Conservation (phyloP, 1,140 invertebrate species). For the Eurosta solidaginis region DNA sequence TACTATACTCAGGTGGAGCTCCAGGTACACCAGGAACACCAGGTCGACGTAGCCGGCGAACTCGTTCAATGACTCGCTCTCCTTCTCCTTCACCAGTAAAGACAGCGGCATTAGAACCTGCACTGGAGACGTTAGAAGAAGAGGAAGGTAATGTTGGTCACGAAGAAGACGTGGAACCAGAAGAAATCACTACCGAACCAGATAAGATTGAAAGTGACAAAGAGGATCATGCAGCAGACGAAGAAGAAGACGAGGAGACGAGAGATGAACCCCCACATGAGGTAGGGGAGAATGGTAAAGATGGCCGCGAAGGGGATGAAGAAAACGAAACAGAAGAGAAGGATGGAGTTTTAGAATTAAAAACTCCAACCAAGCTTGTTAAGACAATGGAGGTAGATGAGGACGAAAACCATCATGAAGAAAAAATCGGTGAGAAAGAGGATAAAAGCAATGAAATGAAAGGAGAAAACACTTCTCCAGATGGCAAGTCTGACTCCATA, state of each 20-base stretch:
- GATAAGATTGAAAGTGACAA: slow-evolving; percentile 3
- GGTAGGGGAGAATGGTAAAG: slow-evolving; percentile 16
- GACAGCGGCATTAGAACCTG: slow-evolving; percentile 45
- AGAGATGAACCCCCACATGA: background rate
- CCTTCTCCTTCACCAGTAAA: slow-evolving; percentile 50
- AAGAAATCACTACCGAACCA: slow-evolving; percentile 1
- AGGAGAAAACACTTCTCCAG: slow-evolving; percentile 10
- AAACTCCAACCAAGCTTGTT: slow-evolving; percentile 38
- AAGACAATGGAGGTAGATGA: slow-evolving; percentile 50
- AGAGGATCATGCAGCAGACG: background rate
- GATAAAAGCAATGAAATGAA: slow-evolving; percentile 36
- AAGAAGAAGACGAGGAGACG: background rate
- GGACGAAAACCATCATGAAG: too few relatives aligned
- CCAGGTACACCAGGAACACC: slow-evolving; percentile 48
- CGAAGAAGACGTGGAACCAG: slow-evolving; percentile 18
- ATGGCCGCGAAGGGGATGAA: slow-evolving; percentile 37
- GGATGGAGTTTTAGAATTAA: too few relatives aligned
- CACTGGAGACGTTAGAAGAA: slow-evolving; percentile 45
- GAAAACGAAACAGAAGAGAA: slow-evolving; percentile 28
- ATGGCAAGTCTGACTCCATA: background rate
- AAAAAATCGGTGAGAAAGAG: slow-evolving; percentile 34
- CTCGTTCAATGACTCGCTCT: slow-evolving; percentile 56
- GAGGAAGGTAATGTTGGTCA: slow-evolving; percentile 37
- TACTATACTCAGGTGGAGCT: slow-evolving; percentile 38
- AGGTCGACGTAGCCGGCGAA: slow-evolving; percentile 50